Percentiles rank a stretch among this genome's conserved stretches.
Conservation (phyloP, 2,888 invertebrate species). For the Lepetodrilus schrolli region DNA sequence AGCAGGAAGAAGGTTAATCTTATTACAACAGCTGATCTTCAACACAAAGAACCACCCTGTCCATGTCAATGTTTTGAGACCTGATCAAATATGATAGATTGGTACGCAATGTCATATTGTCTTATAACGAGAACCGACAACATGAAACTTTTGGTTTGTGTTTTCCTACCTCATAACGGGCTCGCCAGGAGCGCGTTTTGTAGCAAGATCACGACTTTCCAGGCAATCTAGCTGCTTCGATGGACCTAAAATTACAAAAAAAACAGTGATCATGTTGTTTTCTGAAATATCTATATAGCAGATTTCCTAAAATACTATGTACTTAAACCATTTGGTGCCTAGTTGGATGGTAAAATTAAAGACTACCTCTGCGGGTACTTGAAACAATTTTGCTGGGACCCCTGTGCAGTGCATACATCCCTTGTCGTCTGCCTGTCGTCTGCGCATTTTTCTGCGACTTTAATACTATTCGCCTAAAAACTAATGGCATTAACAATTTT, state of each 20-base stretch:
- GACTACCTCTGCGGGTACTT: conserved; percentile 63
- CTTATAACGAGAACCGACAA: not conserved
- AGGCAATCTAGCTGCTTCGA: conserved; percentile 63
- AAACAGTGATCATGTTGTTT: not conserved
- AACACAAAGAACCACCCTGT: too few species aligned
- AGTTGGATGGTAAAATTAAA: not conserved
- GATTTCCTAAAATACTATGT: not conserved
- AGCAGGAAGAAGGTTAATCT: too few species aligned
- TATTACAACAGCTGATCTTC: too few species aligned
- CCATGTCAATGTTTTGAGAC: too few species aligned
- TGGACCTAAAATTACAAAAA: conserved; percentile 50
- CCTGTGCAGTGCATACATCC: conserved; percentile 67
- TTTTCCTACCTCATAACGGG: conserved; percentile 56
- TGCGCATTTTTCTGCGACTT: conserved; percentile 47
- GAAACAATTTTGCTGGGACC: conserved; percentile 64
- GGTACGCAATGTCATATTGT: not conserved
- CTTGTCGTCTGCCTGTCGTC: conserved; percentile 47
- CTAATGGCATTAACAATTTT: not conserved
- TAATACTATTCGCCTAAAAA: conserved; percentile 19
- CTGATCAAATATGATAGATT: too few species aligned
- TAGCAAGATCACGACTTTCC: conserved; percentile 59
- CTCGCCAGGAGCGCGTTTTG: conserved; percentile 45
- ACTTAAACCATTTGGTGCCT: not conserved
- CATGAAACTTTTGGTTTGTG: not conserved
- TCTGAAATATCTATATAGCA: not conserved